Base-by-base conservation (phyloP, 2,797 vertebrate genomes). In the Glyptemys insculpta region DNA sequence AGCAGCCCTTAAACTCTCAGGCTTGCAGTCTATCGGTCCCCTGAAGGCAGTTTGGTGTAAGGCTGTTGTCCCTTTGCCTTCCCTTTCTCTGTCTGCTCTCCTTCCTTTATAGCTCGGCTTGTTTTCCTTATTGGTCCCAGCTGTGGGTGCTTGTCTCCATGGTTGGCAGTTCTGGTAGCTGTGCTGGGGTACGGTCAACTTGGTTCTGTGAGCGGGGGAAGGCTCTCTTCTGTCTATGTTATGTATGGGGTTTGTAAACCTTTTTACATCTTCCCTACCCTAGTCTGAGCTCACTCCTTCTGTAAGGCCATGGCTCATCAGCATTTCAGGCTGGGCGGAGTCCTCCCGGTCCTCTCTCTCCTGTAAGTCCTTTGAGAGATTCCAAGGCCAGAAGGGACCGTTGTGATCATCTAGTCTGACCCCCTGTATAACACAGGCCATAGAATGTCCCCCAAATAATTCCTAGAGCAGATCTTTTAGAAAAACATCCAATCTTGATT, bases 231-330 rank as follows among this genome's bases (percentile, higher is more conserved):
- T 68, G 62, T 9, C 62, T 68, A 19, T 19, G 18, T 68, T 68
- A 18, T 68, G 16, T 37, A 10, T 37, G 62, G 62, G 34, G 34
- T 10, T 65, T n/a, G 62, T n/a, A 65, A 65, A 65, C 34, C 62
- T 65, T 15, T 16, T 65, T 65, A 65, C 31, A 65, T 31, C 5
- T 31, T 37, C n/a, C 12, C 25, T 44, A 41, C 23, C 37, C 11
- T 41, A 74, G 37, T 44, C 37, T 23, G 11, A 41, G 21, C 72
- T 74, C n/a, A 3, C 37, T 27, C 21, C 37, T 74, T 27, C 72
- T 44, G 12, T 44, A 25, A 74, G 72, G 37, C 10, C 37, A 72
- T 37, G 27, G 14, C 86, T 85, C 62, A 0, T 0, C 11, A 72
- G 59, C 29, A 8, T 91, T 90, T 56, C 12, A 52, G 65, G 15